These are phyloP conservation scores for Cephonodes hylas DNA, from an alignment of 2,888 invertebrate species.

Conservation along the genomic window DNA sequence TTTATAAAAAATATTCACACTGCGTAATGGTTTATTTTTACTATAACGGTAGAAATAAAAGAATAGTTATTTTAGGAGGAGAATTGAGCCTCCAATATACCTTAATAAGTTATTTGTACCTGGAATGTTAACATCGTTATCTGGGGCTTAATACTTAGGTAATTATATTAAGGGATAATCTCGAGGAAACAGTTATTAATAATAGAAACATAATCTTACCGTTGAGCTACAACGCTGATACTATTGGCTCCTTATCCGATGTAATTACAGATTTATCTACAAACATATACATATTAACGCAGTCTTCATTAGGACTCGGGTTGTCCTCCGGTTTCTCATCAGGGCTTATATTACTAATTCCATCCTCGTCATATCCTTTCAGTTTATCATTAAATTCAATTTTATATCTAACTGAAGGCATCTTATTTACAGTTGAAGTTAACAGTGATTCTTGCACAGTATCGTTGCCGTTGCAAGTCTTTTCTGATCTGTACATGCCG, in stretches of 20 bases:
- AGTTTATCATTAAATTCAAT: slow-evolving; percentile 66
- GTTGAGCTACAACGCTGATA: slow-evolving; percentile 64
- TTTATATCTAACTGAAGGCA: slow-evolving; percentile 71
- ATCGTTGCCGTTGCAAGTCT: slow-evolving; percentile 75
- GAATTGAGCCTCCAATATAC: too few relatives aligned
- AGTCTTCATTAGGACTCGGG: slow-evolving; percentile 71
- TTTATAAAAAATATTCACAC: too few relatives aligned
- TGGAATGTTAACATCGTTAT: not conserved
- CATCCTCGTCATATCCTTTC: slow-evolving; percentile 56
- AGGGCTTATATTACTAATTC: slow-evolving; percentile 65
- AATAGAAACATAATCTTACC: slow-evolving; percentile 46
- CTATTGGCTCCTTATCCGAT: slow-evolving; percentile 73
- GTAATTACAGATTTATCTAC: slow-evolving; percentile 67
- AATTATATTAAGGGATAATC: not conserved
- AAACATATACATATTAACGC: slow-evolving; percentile 76
- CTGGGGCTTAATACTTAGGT: not conserved
- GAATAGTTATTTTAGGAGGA: too few relatives aligned
- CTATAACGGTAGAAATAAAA: too few relatives aligned
- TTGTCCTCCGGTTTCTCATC: slow-evolving; percentile 71
- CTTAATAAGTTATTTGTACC: too few relatives aligned
- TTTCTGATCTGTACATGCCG: slow-evolving; percentile 71
- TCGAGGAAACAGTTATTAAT: not conserved
- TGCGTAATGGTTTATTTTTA: too few relatives aligned
- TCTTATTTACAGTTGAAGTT: slow-evolving; percentile 67
- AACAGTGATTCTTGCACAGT: slow-evolving; percentile 73